These are phyloP conservation scores for Actinia equina DNA, from an alignment of 64 coral and sea anemone species.

Conservation along the genomic window DNA sequence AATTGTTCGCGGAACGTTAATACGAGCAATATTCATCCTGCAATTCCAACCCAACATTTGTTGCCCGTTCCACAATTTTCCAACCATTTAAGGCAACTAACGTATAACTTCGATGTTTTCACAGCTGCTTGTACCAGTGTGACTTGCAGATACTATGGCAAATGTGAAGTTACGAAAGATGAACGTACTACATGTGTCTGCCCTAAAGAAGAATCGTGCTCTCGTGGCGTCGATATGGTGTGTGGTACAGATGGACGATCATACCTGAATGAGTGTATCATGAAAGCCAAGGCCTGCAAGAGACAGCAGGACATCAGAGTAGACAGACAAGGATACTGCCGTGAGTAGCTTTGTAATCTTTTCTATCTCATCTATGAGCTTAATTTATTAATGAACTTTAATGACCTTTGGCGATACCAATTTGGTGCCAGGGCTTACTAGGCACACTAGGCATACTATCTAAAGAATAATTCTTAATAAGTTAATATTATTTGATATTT, in stretches of 20 bases:
- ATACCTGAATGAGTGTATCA: conserved; percentile 69
- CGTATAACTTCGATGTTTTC: not conserved
- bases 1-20: too few relatives aligned
- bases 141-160: conserved; percentile 27
- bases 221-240: conserved; percentile 31
- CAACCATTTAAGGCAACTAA: too few relatives aligned
- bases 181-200: conserved; percentile 29
- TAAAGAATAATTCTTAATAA: too few relatives aligned
- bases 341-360: conserved; percentile 30
- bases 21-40: too few relatives aligned
- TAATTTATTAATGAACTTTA: too few relatives aligned
- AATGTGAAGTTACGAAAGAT: conserved; percentile 12
- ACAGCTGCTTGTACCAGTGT: conserved; percentile 32
- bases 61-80: too few relatives aligned
- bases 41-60: too few relatives aligned
- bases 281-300: conserved; percentile 74
- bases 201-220: conserved; percentile 28
- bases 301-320: conserved; percentile 41
- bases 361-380: too few relatives aligned
- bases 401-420: too few relatives aligned
- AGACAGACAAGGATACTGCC: conserved; percentile 66
- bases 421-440: too few relatives aligned
- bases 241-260: conserved; percentile 72
- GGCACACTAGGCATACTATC: too few relatives aligned
- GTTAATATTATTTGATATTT: not conserved